Percentiles rank a stretch among this genome's conserved stretches.
Evolutionary conservation across 2,888 invertebrate genomes (phyloP).

Genomic region (Noctuana brunneofusca): DNA sequence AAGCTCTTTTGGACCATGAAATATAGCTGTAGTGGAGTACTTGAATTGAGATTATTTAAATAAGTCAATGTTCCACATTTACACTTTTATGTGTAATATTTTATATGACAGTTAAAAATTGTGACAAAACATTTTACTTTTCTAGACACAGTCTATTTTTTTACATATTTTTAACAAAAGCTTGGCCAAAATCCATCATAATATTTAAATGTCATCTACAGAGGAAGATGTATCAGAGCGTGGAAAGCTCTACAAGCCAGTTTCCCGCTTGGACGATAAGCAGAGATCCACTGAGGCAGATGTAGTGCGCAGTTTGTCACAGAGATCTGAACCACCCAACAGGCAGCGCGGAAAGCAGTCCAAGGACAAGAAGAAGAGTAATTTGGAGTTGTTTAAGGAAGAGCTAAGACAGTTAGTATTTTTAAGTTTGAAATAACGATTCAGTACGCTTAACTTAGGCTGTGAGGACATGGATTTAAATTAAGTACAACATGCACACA

Average conservation of each 20-base stretch:
- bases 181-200: not conserved
- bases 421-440: not conserved
- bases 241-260: slow-evolving; percentile 96
- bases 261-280: slow-evolving; percentile 87
- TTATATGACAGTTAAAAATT: no score
- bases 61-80: no score
- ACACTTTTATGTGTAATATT: no score
- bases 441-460: no score
- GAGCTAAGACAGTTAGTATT: slow-evolving; percentile 94
- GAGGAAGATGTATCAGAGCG: slow-evolving; percentile 95
- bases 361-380: slow-evolving; percentile 95
- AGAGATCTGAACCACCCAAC: slow-evolving; percentile 63
- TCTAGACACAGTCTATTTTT: no score
- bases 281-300: slow-evolving; percentile 57
- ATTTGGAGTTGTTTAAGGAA: slow-evolving; percentile 98
- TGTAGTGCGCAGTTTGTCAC: slow-evolving; percentile 80
- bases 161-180: no score
- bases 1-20: not conserved
- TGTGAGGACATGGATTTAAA: no score
- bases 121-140: no score
- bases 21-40: no score
- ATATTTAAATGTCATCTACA: slow-evolving; percentile 53
- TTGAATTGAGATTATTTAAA: no score
- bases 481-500: no score
- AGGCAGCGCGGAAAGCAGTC: slow-evolving; percentile 58